phyloP scores from a whole-genome alignment of 2,797 vertebrate species.

The Lateolabrax maculatus region DNA sequence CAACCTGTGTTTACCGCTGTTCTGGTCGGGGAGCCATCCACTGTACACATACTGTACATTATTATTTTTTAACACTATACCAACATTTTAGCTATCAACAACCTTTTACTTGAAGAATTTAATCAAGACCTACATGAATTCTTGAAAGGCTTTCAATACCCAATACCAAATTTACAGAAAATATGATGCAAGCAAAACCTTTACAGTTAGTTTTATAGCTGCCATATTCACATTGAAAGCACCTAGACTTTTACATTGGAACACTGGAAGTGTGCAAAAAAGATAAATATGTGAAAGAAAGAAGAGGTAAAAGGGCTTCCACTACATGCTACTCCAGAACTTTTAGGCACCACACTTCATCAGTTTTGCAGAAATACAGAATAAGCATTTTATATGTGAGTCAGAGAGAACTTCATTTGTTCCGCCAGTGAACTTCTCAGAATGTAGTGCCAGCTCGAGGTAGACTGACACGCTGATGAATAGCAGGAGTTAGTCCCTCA shows the following conservation, averaged over 20 bases:
- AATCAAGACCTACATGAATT: background rate
- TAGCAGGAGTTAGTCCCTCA: conserved; percentile 68
- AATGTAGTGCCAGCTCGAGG: conserved; percentile 62
- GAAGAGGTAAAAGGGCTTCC: conserved; percentile 22
- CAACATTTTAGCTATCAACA: background rate
- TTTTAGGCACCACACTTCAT: conserved; percentile 31
- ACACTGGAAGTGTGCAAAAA: background rate
- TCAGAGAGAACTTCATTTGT: conserved; percentile 72
- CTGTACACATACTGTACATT: background rate
- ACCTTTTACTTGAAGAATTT: background rate
- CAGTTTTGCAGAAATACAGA: conserved; percentile 60
- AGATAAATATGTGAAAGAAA: background rate
- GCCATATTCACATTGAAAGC: background rate
- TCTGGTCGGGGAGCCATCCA: conserved; percentile 17
- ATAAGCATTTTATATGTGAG: conserved; percentile 62
- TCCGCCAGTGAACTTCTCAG: conserved; percentile 63
- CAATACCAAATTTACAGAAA: background rate
- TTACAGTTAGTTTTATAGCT: background rate
- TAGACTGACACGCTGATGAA: conserved; percentile 78
- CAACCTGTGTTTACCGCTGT: background rate
- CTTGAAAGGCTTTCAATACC: background rate
- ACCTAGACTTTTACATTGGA: background rate
- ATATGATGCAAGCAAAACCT: background rate
- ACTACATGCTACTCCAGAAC: conserved; percentile 11
- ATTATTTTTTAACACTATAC: background rate